Percentiles rank a stretch among this genome's conserved stretches.
phyloP scores from a whole-genome alignment of 2,888 invertebrate genomes.

The Morpho achilles region DNA sequence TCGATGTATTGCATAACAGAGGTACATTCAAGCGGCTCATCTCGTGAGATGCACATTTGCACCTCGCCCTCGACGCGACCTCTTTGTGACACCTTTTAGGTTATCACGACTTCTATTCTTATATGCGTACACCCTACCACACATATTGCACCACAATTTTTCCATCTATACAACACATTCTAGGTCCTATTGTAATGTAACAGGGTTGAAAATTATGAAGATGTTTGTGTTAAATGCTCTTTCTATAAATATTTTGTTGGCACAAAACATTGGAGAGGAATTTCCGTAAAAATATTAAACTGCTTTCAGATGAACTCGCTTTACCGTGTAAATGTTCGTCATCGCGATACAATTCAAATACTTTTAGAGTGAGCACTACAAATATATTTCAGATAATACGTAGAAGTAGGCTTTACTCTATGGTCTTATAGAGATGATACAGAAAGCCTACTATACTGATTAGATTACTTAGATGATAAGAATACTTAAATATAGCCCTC shows the following conservation, averaged over 20 bases:
- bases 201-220: conserved; percentile 3
- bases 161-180: background rate
- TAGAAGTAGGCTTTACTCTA: background rate
- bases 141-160: conserved; percentile 6
- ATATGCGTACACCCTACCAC: conserved; percentile 22
- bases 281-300: conserved; percentile 30
- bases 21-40: conserved; percentile 36
- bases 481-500: background rate
- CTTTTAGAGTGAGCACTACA: too few species aligned
- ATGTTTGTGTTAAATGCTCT: background rate
- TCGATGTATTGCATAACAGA: conserved; percentile 17
- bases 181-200: background rate
- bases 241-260: conserved; percentile 17
- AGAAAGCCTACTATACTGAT: too few species aligned
- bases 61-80: conserved; percentile 38
- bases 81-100: conserved; percentile 45
- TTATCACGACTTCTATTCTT: conserved; percentile 37
- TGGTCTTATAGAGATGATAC: background rate
- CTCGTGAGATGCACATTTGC: conserved; percentile 55
- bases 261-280: conserved; percentile 26
- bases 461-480: too few species aligned
- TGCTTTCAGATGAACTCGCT: conserved; percentile 24
- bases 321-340: conserved; percentile 23
- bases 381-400: too few species aligned
- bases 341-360: conserved; percentile 5